A percentile compares a stretch with the other conserved stretches of the same genome.
These are phyloP conservation scores for Tetrapedia diversipes DNA, from an alignment of 2,888 invertebrate species.

Conservation along the genomic window DNA sequence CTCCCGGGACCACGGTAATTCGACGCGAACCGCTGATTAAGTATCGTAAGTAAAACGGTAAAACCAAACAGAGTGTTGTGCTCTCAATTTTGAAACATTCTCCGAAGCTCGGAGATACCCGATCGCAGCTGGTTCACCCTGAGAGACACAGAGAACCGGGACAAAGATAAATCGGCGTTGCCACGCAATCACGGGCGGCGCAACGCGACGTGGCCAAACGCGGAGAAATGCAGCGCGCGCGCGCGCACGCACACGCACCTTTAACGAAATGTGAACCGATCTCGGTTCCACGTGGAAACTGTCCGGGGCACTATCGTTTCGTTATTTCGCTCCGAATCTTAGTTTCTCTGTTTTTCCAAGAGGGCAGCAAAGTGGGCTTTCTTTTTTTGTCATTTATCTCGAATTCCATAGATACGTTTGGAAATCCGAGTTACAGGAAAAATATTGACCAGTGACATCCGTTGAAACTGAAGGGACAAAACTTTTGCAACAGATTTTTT, in stretches of 20 bases:
- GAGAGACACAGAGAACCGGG: constrained; percentile 35
- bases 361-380: too few relatives aligned
- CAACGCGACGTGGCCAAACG: constrained; percentile 20
- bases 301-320: too few relatives aligned
- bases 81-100: constrained; percentile 42
- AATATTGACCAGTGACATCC: too few relatives aligned
- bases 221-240: constrained; percentile 15
- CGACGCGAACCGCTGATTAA: not conserved
- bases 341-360: too few relatives aligned
- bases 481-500: too few relatives aligned
- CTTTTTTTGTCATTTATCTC: too few relatives aligned
- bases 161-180: constrained; percentile 31
- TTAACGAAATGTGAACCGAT: not conserved
- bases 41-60: constrained; percentile 22
- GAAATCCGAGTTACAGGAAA: too few relatives aligned
- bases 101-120: constrained; percentile 19
- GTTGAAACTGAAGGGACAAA: too few relatives aligned
- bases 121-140: constrained; percentile 44
- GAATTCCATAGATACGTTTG: too few relatives aligned
- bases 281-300: not conserved
- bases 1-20: not conserved
- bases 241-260: constrained; percentile 10
- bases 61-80: constrained; percentile 26
- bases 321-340: too few relatives aligned
- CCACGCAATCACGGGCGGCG: constrained; percentile 17